Percentiles rank a stretch among this genome's conserved stretches.
Conservation (phyloP, 2,797 vertebrate species). For the Nyctibius grandis region DNA sequence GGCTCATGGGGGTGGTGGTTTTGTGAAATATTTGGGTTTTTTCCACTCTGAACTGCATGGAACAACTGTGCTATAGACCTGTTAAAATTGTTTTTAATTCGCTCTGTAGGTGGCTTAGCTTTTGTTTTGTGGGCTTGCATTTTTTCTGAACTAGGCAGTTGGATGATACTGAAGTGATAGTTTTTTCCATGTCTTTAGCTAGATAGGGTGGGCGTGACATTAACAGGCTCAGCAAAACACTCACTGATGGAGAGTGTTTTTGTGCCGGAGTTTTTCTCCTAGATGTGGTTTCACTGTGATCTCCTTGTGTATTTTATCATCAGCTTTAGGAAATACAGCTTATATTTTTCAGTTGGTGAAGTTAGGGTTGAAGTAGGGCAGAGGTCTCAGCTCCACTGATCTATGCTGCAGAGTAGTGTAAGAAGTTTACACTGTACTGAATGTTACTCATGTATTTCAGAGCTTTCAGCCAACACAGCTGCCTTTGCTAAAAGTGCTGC, state of each 20-base stretch:
- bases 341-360: not conserved
- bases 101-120: not conserved
- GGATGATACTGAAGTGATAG: not conserved
- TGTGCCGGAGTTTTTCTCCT: not conserved
- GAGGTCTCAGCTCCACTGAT: not conserved
- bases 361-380: not conserved
- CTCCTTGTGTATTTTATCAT: not conserved
- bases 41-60: not conserved
- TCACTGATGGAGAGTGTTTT: not conserved
- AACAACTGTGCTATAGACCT: not conserved
- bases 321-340: not conserved
- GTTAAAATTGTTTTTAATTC: not conserved
- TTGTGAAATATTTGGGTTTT: not conserved
- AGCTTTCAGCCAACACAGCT: conserved; percentile 91
- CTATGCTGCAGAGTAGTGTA: not conserved
- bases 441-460: conserved; percentile 69
- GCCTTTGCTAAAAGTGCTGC: conserved; percentile 96
- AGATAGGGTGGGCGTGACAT: not conserved
- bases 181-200: not conserved
- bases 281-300: not conserved
- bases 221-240: not conserved
- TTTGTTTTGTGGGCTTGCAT: not conserved
- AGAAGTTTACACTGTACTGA: not conserved
- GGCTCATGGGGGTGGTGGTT: not conserved
- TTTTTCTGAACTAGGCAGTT: not conserved